A percentile compares a stretch with the other conserved stretches of the same genome.
phyloP scores from a whole-genome alignment of 2,888 invertebrate species.

The Napeogenes sylphis region DNA sequence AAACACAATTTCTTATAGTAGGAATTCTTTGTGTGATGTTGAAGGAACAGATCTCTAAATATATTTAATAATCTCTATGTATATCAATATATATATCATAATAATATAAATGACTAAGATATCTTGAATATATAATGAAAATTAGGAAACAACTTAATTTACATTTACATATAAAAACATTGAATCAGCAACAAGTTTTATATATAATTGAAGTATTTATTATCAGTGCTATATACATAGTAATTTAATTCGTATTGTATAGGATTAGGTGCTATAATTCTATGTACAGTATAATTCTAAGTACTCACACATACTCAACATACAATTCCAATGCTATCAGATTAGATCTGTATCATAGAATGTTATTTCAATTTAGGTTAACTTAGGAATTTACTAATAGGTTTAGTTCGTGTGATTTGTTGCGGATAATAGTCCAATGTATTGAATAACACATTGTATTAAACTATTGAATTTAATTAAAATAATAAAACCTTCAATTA shows the following conservation, averaged over 20 bases:
- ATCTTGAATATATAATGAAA: too few relatives aligned
- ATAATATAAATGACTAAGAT: too few relatives aligned
- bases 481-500: not conserved
- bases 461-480: not conserved
- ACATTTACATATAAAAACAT: not conserved
- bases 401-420: conserved; percentile 13
- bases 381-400: conserved; percentile 25
- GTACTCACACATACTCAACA: conserved; percentile 20
- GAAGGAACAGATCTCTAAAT: too few relatives aligned
- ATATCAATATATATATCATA: too few relatives aligned
- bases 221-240: not conserved
- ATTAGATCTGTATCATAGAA: conserved; percentile 31
- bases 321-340: conserved; percentile 26
- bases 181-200: not conserved
- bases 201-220: not conserved
- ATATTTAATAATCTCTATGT: too few relatives aligned
- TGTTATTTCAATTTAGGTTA: conserved; percentile 28
- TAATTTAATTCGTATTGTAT: conserved; percentile 8
- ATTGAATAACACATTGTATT: conserved; percentile 2
- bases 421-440: conserved; percentile 7
- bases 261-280: conserved; percentile 10
- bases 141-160: not conserved
- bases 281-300: conserved; percentile 10
- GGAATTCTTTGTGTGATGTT: too few relatives aligned
- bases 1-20: too few relatives aligned